Evolutionary conservation across 2,113 vertebrate genomes (phyloP).

Genomic region (Leptocoma aspasia): DNA sequence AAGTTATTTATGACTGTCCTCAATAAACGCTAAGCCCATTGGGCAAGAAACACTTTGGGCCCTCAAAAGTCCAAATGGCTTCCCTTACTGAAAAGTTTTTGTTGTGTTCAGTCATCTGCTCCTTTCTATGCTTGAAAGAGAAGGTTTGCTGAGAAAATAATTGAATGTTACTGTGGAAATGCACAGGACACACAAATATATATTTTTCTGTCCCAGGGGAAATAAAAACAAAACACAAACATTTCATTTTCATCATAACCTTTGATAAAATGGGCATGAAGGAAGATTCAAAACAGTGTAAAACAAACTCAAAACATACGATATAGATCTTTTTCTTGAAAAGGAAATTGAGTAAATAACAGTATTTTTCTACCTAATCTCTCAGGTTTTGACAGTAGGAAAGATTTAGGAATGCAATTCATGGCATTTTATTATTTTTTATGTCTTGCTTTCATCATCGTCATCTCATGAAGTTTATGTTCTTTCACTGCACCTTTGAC

Average conservation of each 20-base stretch:
- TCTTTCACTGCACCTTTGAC: background rate
- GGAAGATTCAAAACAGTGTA: background rate
- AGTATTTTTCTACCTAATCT: background rate
- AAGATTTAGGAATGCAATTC: background rate
- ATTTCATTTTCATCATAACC: background rate
- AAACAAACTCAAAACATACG: background rate
- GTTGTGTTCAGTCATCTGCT: background rate
- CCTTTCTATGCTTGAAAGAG: background rate
- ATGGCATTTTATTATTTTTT: background rate
- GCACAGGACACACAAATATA: background rate
- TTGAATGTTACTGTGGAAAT: background rate
- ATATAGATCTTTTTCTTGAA: background rate
- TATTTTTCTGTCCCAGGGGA: background rate
- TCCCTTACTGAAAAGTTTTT: slow-evolving; percentile 21
- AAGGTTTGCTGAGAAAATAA: slow-evolving; percentile 3
- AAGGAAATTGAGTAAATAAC: background rate
- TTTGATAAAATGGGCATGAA: background rate
- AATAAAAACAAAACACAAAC: background rate
- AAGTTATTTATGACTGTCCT: slow-evolving; percentile 80
- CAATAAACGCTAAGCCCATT: slow-evolving; percentile 64
- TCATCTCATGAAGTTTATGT: background rate
- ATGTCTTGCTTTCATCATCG: background rate
- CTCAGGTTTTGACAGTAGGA: background rate
- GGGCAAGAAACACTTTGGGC: slow-evolving; percentile 44
- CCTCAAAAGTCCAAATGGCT: slow-evolving; percentile 46